A percentile compares a stretch with the other conserved stretches of the same genome.
Conservation (phyloP, 2,113 vertebrate species). For the Misgurnus mizolepis region DNA sequence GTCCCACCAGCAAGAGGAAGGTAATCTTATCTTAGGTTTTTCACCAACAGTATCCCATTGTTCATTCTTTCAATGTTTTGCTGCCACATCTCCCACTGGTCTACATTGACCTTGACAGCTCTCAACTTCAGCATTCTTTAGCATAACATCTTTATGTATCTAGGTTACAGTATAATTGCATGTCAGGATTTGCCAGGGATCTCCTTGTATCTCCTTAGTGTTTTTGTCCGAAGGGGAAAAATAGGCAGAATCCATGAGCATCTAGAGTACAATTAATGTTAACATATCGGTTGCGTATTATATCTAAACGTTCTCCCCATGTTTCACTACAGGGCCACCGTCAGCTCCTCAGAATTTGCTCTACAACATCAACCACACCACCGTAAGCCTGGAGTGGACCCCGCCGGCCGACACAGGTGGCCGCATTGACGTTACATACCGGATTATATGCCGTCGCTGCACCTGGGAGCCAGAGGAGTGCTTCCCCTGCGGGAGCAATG, state of each 20-base stretch:
- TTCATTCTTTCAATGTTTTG: slow-evolving; percentile 41
- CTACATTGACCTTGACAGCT: slow-evolving; percentile 62
- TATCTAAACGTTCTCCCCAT: slow-evolving; percentile 41
- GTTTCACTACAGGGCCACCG: slow-evolving; percentile 84
- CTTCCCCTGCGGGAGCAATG: slow-evolving; percentile 88
- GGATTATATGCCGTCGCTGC: slow-evolving; percentile 90
- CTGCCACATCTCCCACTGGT: slow-evolving; percentile 41
- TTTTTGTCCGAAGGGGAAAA: slow-evolving; percentile 38
- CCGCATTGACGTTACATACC: slow-evolving; percentile 94
- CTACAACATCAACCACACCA: slow-evolving; percentile 99
- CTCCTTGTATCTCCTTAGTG: slow-evolving; percentile 57
- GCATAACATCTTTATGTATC: slow-evolving; percentile 56
- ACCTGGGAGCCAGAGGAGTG: slow-evolving; percentile 98
- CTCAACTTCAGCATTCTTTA: slow-evolving; percentile 50
- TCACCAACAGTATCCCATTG: not conserved
- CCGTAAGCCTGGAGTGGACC: slow-evolving; percentile 93
- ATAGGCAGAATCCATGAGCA: slow-evolving; percentile 62
- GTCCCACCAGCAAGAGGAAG: slow-evolving; percentile 16
- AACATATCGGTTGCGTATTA: slow-evolving; percentile 4
- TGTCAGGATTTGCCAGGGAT: slow-evolving; percentile 66
- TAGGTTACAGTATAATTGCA: slow-evolving; percentile 70
- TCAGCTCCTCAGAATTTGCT: slow-evolving; percentile 98
- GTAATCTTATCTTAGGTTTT: not conserved
- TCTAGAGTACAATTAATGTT: slow-evolving; percentile 49
- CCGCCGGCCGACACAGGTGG: slow-evolving; percentile 93